phyloP scores from a whole-genome alignment of 1,140 invertebrate genomes.

The roundworm (Caenorhabditis elegans) region WBcel235 BX284605.5:2070001-2070500 shows the following conservation, averaged over 20 bases:
- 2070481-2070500: no score
- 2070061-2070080: conserved; percentile 27
- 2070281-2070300: conserved; percentile 37
- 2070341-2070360: not conserved
- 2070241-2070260: conserved; percentile 23
- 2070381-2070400: not conserved
- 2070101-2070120: conserved; percentile 45
- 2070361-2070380: no score
- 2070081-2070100: conserved; percentile 43
- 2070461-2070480: no score
- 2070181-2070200: conserved; percentile 24
- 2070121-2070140: conserved; percentile 41
- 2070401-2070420: conserved; percentile 3
- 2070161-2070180: conserved; percentile 24
- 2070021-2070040: conserved; percentile 37
- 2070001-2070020: conserved; percentile 42
- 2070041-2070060: conserved; percentile 4
- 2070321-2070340: conserved; percentile 33
- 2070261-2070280: conserved; percentile 21
- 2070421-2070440: not conserved
- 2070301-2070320: conserved; percentile 17
- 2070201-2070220: conserved; percentile 27
- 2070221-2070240: conserved; percentile 27
- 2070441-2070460: no score
- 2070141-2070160: conserved; percentile 44